Base-by-base conservation (phyloP, 1,140 invertebrate genomes). In the Asbolus verrucosus region DNA sequence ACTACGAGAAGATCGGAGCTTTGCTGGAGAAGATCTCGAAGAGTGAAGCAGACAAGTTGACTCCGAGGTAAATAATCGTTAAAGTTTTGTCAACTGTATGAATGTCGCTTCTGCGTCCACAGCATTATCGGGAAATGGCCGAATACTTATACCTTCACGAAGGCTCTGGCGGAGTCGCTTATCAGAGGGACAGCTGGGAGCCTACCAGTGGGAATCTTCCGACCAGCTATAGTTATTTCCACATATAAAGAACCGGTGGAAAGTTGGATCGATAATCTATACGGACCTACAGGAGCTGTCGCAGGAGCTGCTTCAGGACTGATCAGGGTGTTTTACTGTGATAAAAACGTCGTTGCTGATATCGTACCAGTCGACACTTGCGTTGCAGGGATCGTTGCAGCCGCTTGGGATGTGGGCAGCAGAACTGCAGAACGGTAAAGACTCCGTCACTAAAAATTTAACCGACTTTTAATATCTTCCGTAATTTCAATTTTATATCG, bases 191-290 rank as follows among this genome's bases (percentile, higher is more conserved):
- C 86, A 63, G 79, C 83, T 11, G 79, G 80, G 5, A 82, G 82
- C 33, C 75, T 96, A n/a, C 93, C 93, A 0, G 76, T 89, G 13
- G 86, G 84, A 16, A 86, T 90, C 67, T 87, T 88, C 72, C 80
- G 88, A 63, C 88, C 89, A 1, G 85, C 86, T 11, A 87, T 89
- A 67, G 33, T 36, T 2, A 61, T 65, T 30, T 65, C 38, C 30
- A 54, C 46, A 24, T 54, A 76, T 63, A 76, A 76, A 24, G 81
- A 82, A 65, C 86, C 86, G 0, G 78, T 84, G 15, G 82, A 84
- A 0, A 90, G 91, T 0, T 94, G 92, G 92, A 89, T 94, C 0
- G 94, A 96, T 79, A 96, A 94, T 78, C 86, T 92, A 43, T 95
- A 95, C 83, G 94, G 93, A 9, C 91, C 93, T 0, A 92, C 91